Base-by-base conservation (phyloP, 2,113 vertebrate species). In the Prionailurus viverrinus region DNA sequence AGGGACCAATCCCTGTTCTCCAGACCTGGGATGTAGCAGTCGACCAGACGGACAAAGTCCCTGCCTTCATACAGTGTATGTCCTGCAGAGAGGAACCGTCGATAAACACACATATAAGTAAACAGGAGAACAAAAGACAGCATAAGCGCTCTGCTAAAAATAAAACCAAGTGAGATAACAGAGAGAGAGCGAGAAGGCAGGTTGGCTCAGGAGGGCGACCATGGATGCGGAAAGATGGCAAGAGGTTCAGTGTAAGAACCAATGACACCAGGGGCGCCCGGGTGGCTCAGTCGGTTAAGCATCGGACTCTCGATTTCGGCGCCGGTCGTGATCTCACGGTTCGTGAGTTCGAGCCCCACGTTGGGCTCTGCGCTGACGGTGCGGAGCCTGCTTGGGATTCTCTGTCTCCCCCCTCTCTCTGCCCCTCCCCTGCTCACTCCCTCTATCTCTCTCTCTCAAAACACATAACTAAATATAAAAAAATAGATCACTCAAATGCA, bases 181-280 rank as follows among this genome's bases (percentile, higher is more conserved):
- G 10, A 39, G 25, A 29, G 45, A 76, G 2, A 10, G 65, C 33
- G n/a, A 18, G 11, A 51, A 29, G 25, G 68, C 21, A 55, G 58
- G 7, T 13, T 7, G 6, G 31, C 69, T 66, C 39, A 61, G 68
- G 41, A 25, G 0, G 16, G 41, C 8, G 4, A 15, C 11, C 5
- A 0, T 2, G 53, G 12, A 51, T 14, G 10, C 0, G 1, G 25
- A 80, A n/a, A 80, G 25, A 41, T 1, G 36, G 55, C 1, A 10
- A 18, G 16, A 29, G 51, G 13, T 45, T 78, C 81, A 36, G 51
- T 18, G 25, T 21, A 14, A 71, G 61, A 23, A 31, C 5, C n/a
- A 13, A 25, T 4, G 7, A 58, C 53, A 5, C 8, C 48, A 27
- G 58, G 58, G 58, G 21, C 21, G 0, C 58, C 18, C 23, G 21